Conservation (phyloP, 2,888 invertebrate genomes). For the Rugalucina vietnamica region DNA sequence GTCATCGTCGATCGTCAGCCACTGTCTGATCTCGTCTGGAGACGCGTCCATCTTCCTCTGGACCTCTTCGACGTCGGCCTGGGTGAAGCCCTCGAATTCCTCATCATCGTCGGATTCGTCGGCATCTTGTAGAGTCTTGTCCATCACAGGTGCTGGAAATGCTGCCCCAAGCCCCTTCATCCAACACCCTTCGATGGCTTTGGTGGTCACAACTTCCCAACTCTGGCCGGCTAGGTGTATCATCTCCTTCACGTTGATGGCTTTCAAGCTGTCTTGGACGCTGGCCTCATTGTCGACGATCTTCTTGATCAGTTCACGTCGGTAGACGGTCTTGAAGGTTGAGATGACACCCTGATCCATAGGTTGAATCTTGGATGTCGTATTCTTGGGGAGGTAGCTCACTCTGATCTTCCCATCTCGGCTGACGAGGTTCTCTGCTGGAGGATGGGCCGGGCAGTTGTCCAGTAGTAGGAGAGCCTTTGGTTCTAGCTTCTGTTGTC, state of each 20-base stretch:
- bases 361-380: conserved; percentile 20
- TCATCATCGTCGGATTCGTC: background rate
- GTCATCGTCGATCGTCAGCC: background rate
- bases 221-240: background rate
- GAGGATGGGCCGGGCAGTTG: conserved; percentile 28
- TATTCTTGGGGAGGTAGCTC: conserved; percentile 17
- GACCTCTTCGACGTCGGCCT: background rate
- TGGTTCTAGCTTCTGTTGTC: background rate
- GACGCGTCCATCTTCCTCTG: background rate
- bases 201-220: background rate
- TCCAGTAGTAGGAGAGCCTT: conserved; percentile 21
- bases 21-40: background rate
- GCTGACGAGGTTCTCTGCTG: background rate
- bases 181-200: background rate
- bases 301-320: conserved; percentile 12
- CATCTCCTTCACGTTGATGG: conserved; percentile 11
- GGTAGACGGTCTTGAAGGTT: conserved; percentile 14
- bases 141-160: background rate
- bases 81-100: conserved; percentile 15
- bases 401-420: conserved; percentile 6
- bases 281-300: background rate
- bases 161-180: background rate
- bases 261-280: background rate
- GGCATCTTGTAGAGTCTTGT: background rate
- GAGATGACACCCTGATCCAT: conserved; percentile 19